Evolutionary conservation across 2,888 invertebrate species (phyloP).

Genomic region (Andrena trimmerana): DNA sequence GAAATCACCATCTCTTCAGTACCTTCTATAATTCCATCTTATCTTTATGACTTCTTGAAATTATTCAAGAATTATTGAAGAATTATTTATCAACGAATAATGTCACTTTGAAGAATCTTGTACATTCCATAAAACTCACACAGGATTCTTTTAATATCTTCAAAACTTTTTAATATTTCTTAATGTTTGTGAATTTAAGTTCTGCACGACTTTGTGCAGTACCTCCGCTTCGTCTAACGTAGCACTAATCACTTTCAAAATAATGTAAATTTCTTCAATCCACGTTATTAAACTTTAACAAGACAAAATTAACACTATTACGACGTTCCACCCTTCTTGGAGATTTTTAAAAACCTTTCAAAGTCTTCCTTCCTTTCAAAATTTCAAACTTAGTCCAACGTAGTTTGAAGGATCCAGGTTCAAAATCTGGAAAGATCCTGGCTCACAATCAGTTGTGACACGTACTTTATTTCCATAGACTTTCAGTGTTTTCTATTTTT

Average conservation of each 20-base stretch:
- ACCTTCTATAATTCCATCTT: neutral
- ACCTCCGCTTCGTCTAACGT: neutral
- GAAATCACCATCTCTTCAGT: constrained; percentile 3
- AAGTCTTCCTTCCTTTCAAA: neutral
- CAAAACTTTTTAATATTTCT: neutral
- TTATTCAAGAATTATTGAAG: constrained; percentile 1
- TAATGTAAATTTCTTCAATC: neutral
- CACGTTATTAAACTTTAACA: neutral
- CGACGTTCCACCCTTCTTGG: neutral
- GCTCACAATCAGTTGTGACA: neutral
- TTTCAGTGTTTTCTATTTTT: neutral
- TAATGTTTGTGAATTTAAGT: neutral
- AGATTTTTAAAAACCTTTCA: neutral
- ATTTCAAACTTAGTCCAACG: neutral
- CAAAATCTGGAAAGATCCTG: neutral
- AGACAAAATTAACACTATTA: neutral
- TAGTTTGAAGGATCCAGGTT: neutral
- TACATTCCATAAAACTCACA: neutral
- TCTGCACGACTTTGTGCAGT: neutral
- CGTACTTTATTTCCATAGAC: neutral
- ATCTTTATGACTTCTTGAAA: neutral
- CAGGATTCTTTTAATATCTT: neutral
- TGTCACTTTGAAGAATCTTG: constrained; percentile 2
- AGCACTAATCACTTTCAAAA: constrained; percentile 6
- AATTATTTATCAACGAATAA: neutral